These are phyloP conservation scores for Notothenia rossii DNA, from an alignment of 2,113 vertebrate species.

Conservation along the genomic window DNA sequence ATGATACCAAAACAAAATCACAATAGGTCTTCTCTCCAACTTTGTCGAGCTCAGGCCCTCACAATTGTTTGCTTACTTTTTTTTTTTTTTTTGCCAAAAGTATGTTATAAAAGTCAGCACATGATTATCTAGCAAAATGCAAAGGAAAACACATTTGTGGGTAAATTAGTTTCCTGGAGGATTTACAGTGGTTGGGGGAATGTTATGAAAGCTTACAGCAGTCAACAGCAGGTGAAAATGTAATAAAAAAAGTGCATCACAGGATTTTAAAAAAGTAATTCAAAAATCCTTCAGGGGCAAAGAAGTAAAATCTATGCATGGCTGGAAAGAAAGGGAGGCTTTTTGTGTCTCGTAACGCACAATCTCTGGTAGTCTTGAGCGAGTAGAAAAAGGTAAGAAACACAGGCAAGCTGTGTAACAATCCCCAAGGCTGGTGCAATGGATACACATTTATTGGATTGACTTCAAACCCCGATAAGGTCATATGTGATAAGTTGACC, in stretches of 20 bases:
- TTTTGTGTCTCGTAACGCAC: background rate
- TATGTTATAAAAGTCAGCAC: background rate
- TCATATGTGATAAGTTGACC: background rate
- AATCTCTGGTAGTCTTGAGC: background rate
- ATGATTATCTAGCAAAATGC: constrained; percentile 16
- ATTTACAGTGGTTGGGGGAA: constrained; percentile 12
- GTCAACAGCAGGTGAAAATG: constrained; percentile 13
- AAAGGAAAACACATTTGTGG: constrained; percentile 22
- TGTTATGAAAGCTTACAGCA: constrained; percentile 13
- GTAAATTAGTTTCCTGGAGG: constrained; percentile 25
- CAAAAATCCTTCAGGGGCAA: background rate
- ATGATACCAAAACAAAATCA: constrained; percentile 2
- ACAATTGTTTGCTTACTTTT: background rate
- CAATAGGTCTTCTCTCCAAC: too few species aligned
- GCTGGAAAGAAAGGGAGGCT: background rate
- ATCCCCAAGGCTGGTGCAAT: background rate
- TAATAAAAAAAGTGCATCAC: constrained; percentile 11
- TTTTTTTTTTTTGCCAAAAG: background rate
- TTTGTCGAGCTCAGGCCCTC: too few species aligned
- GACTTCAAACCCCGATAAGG: background rate
- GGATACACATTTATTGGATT: background rate
- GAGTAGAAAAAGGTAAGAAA: background rate
- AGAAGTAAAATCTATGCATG: background rate
- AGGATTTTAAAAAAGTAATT: constrained; percentile 1
- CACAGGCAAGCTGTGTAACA: background rate